Percentiles rank a stretch among this genome's conserved stretches.
Evolutionary conservation across 2,888 invertebrate species (phyloP).

Genomic region (Drosophila kanekoi): DNA sequence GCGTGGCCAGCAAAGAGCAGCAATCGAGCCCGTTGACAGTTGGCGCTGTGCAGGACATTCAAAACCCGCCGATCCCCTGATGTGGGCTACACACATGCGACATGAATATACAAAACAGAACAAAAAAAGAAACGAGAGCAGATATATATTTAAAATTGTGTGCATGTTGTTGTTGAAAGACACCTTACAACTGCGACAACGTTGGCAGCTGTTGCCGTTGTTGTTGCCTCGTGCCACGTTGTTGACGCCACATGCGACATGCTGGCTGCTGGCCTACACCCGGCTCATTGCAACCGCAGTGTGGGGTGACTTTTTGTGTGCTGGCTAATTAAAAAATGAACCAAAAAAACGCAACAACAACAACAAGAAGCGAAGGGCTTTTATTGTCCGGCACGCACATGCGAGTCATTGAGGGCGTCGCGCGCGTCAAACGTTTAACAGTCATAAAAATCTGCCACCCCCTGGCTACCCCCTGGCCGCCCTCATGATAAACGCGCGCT

Average conservation of each 20-base stretch:
- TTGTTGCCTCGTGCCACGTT: constrained; percentile 50
- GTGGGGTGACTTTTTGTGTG: constrained; percentile 69
- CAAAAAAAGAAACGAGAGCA: neutral
- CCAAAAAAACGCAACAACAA: constrained; percentile 23
- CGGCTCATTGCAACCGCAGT: constrained; percentile 17
- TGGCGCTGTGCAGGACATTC: constrained; percentile 69
- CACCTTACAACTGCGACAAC: constrained; percentile 68
- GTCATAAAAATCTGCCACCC: constrained; percentile 55
- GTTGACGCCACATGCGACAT: constrained; percentile 67
- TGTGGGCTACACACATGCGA: constrained; percentile 22
- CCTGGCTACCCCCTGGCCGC: constrained; percentile 4
- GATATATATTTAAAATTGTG: constrained; percentile 24
- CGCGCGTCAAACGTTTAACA: constrained; percentile 70
- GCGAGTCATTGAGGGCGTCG: constrained; percentile 25
- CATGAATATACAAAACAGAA: constrained; percentile 14
- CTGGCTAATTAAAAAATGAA: constrained; percentile 77
- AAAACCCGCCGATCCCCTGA: constrained; percentile 30
- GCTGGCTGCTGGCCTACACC: constrained; percentile 52
- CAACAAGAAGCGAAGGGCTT: constrained; percentile 33
- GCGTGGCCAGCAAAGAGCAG: constrained; percentile 33
- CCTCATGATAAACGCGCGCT: constrained; percentile 11
- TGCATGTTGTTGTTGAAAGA: constrained; percentile 46
- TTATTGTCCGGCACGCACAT: constrained; percentile 49
- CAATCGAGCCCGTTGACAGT: constrained; percentile 67
- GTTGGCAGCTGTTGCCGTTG: constrained; percentile 43